Evolutionary conservation across 2,888 invertebrate genomes (phyloP).

Genomic region (Drosophila leonis): DNA sequence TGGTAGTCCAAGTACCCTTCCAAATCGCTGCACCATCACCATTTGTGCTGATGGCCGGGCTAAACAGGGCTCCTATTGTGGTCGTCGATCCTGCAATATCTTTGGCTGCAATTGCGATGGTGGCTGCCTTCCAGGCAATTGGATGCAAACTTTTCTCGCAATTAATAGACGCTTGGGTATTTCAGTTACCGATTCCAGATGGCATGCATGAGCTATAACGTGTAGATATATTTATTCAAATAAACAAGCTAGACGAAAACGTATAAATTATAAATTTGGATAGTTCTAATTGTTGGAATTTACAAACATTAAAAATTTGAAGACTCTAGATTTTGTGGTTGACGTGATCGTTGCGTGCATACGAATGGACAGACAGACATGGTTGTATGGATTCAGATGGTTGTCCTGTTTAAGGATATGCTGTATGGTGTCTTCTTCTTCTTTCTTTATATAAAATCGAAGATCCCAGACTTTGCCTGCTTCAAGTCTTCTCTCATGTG

Average conservation of each 20-base stretch:
- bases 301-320: too few relatives aligned
- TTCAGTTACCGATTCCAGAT: neutral
- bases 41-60: slow-evolving; percentile 9
- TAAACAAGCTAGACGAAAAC: neutral
- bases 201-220: neutral
- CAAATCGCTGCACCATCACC: neutral
- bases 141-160: neutral
- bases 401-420: too few relatives aligned
- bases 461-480: too few relatives aligned
- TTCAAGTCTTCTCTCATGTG: too few relatives aligned
- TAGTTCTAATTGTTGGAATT: too few relatives aligned
- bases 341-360: too few relatives aligned
- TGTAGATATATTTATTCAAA: neutral
- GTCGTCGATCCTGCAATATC: neutral
- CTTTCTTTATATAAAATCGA: too few relatives aligned
- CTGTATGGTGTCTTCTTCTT: too few relatives aligned
- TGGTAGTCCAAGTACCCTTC: neutral
- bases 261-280: too few relatives aligned
- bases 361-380: too few relatives aligned
- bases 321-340: too few relatives aligned
- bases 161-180: neutral
- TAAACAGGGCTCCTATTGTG: slow-evolving; percentile 4
- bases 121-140: slow-evolving; percentile 1
- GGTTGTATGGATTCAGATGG: too few relatives aligned
- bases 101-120: slow-evolving; percentile 1